Evolutionary conservation across 2,888 invertebrate genomes (phyloP), one percentile per base, ranked within the genome.

Genomic region (Epinotia nisella): DNA sequence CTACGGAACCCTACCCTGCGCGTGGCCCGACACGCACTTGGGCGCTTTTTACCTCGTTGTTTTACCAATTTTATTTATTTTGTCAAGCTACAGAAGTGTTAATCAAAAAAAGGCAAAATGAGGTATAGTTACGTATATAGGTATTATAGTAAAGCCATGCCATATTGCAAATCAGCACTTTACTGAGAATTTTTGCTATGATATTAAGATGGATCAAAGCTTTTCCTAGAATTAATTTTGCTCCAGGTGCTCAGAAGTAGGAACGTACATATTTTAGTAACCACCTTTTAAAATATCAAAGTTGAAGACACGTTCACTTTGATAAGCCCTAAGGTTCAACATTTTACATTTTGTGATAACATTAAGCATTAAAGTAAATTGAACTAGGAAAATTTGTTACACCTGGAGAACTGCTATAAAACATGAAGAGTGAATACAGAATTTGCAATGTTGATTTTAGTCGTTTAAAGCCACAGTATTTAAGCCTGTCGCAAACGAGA

Each of bases 401-500:
- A 71, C 24, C 65, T 65, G 65, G 29, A 66, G 41, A 15, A 60
- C 60, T 69, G 39, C 53, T 19, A 45, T 60, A 55, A 71, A 71
- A 39, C 19, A 56, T 61, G 55, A n/a, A 58, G 19, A 41, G 24
- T 45, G 49, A 49, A 58, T 35, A 60, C 60, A 45, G 41, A 66
- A 60, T 71, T 71, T 60, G 71, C 53, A 66, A 71, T 66, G 29
- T 66, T 60, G 39, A 71, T 71, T 60, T 60, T 66, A 66, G 53
- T 66, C 66, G 29, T 60, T 66, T 60, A 39, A 49, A 66, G 66
- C 71, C 59, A 71, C 41, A 24, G 45, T 15, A 1, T 21, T 55
- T 45, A 71, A 66, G 71, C 21, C 10, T 41, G 15, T 29, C 60
- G 41, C 70, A 64, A 39, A 71, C 71, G 21, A 15, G 24, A n/a